These are phyloP conservation scores for Laothoe populi DNA, from an alignment of 2,888 invertebrate genomes.

Conservation along the genomic window DNA sequence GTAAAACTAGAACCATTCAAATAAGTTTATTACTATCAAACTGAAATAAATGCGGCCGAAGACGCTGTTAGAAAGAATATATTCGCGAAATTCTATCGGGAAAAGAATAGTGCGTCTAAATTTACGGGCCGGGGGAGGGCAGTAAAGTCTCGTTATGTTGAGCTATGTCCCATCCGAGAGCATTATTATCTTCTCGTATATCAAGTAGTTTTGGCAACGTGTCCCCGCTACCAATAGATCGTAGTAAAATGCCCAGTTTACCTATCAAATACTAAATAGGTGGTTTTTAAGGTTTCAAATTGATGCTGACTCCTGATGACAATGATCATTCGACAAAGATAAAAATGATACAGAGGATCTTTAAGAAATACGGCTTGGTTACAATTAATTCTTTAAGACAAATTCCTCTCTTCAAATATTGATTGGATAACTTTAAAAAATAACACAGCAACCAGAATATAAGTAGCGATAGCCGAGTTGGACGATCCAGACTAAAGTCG, in stretches of 20 bases:
- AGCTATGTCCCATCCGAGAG: slow-evolving; percentile 74
- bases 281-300: not conserved
- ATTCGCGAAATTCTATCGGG: slow-evolving; percentile 74
- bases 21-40: slow-evolving; percentile 43
- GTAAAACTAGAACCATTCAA: slow-evolving; percentile 29
- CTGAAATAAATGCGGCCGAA: slow-evolving; percentile 57
- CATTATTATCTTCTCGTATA: slow-evolving; percentile 53
- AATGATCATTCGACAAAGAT: too few species aligned
- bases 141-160: slow-evolving; percentile 80
- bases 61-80: slow-evolving; percentile 64
- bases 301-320: too few species aligned
- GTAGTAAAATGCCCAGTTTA: slow-evolving; percentile 30
- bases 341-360: too few species aligned
- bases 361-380: too few species aligned
- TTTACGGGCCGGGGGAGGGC: slow-evolving; percentile 75
- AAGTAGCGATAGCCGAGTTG: too few species aligned
- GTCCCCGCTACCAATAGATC: slow-evolving; percentile 33
- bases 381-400: too few species aligned
- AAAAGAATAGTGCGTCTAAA: slow-evolving; percentile 78
- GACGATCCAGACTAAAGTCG: too few species aligned
- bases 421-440: too few species aligned
- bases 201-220: slow-evolving; percentile 49
- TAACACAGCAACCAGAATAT: too few species aligned
- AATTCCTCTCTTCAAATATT: too few species aligned
- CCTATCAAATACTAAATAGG: not conserved